A percentile compares a stretch with the other conserved stretches of the same genome.
Conservation (phyloP, 2,113 vertebrate species). For the Planiliza haematocheilus region DNA sequence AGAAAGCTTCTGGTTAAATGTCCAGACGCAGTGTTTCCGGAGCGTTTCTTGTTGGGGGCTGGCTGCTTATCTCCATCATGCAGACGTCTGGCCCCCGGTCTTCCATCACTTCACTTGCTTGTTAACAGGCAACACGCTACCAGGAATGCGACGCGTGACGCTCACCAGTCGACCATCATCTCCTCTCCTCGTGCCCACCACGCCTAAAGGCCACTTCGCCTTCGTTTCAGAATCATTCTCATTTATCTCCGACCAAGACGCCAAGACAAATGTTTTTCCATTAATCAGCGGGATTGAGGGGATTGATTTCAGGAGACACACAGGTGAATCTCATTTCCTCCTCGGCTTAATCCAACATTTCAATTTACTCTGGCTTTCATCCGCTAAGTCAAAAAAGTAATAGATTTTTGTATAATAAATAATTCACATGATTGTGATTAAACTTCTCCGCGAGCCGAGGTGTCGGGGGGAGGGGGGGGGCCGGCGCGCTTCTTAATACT, state of each 20-base stretch:
- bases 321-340: conserved; percentile 73
- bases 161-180: conserved; percentile 5
- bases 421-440: conserved; percentile 71
- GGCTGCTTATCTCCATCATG: conserved; percentile 66
- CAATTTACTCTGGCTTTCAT: conserved; percentile 55
- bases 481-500: conserved; percentile 23
- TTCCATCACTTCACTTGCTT: conserved; percentile 60
- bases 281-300: conserved; percentile 46
- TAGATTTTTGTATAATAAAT: conserved; percentile 67
- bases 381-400: conserved; percentile 44
- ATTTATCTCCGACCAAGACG: not conserved
- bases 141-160: conserved; percentile 16
- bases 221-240: conserved; percentile 29
- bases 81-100: conserved; percentile 66
- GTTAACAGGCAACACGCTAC: conserved; percentile 60
- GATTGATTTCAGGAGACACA: conserved; percentile 45
- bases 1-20: conserved; percentile 35
- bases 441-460: conserved; percentile 11
- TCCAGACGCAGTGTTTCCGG: conserved; percentile 20
- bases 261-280: conserved; percentile 42
- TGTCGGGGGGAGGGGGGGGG: not conserved
- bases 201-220: not conserved
- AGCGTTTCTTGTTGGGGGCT: conserved; percentile 17
- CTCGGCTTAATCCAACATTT: conserved; percentile 65
- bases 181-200: not conserved